Conservation (phyloP, 2,888 invertebrate species). For the Dimorphilus gyrociliatus region DNA sequence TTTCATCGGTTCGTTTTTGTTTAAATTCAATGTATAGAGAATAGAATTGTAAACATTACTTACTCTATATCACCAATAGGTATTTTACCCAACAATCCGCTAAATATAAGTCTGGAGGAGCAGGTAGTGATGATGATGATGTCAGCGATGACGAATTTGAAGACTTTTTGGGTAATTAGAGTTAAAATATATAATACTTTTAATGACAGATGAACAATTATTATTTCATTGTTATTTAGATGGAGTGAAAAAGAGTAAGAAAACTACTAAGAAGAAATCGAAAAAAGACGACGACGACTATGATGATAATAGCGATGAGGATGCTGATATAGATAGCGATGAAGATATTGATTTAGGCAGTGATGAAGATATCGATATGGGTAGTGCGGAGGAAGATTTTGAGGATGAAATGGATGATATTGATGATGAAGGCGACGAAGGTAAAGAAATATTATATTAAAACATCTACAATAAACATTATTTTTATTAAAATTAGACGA, state of each 20-base stretch:
- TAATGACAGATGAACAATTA: not conserved
- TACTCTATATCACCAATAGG: too few relatives aligned
- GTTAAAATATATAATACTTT: not conserved
- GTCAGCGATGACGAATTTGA: slow-evolving; percentile 63
- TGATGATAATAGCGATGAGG: slow-evolving; percentile 20
- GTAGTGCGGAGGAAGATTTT: slow-evolving; percentile 12
- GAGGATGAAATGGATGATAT: slow-evolving; percentile 14
- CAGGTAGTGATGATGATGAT: slow-evolving; percentile 45
- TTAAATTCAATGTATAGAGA: too few relatives aligned
- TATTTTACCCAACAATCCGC: slow-evolving; percentile 33
- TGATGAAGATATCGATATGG: slow-evolving; percentile 19
- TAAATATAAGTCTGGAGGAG: slow-evolving; percentile 11
- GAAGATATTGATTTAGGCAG: slow-evolving; percentile 24
- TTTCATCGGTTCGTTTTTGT: slow-evolving; percentile 61
- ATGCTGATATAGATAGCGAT: slow-evolving; percentile 19
- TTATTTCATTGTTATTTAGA: not conserved
- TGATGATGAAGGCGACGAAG: slow-evolving; percentile 7
- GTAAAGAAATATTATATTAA: too few relatives aligned
- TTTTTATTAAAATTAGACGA: too few relatives aligned
- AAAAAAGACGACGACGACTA: slow-evolving; percentile 14
- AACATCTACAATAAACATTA: too few relatives aligned
- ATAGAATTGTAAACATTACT: not conserved
- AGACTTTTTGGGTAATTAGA: slow-evolving; percentile 43
- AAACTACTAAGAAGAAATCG: slow-evolving; percentile 2
- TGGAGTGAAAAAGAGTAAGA: slow-evolving; percentile 4